Percentiles rank a stretch among this genome's conserved stretches.
phyloP scores from a whole-genome alignment of 2,113 vertebrate species.

The Hypanus sabinus region DNA sequence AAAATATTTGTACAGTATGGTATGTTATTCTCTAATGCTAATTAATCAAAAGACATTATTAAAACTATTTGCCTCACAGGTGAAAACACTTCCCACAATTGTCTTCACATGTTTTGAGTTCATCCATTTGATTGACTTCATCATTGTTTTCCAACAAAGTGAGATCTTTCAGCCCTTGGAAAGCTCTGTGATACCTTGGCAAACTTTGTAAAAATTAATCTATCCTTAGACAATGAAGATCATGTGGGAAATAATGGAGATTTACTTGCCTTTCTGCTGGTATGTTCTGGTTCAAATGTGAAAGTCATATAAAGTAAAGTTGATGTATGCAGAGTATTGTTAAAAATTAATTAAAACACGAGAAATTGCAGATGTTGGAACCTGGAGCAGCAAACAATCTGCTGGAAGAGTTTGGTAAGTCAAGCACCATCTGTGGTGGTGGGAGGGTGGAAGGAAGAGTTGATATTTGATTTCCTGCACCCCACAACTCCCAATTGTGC shows the following conservation, averaged over 20 bases:
- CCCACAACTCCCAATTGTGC: too few relatives aligned
- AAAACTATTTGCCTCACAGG: neutral
- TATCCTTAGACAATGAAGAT: neutral
- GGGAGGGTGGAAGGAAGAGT: too few relatives aligned
- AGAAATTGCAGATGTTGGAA: too few relatives aligned
- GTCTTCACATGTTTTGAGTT: neutral
- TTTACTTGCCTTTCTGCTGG: neutral
- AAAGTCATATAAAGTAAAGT: neutral
- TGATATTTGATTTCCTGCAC: too few relatives aligned
- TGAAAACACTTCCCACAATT: neutral
- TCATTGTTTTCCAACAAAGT: neutral
- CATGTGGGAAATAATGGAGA: neutral
- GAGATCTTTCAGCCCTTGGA: too few relatives aligned
- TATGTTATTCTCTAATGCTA: neutral
- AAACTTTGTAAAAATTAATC: neutral
- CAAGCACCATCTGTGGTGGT: too few relatives aligned
- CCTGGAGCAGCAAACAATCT: too few relatives aligned
- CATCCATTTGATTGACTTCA: neutral
- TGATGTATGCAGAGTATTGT: neutral
- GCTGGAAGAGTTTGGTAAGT: too few relatives aligned
- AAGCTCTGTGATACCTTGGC: neutral
- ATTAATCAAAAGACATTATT: neutral
- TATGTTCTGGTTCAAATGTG: neutral
- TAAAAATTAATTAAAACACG: too few relatives aligned
- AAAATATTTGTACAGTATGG: too few relatives aligned